Conservation (phyloP, 2,113 vertebrate genomes). For the Trogon surrucura region DNA sequence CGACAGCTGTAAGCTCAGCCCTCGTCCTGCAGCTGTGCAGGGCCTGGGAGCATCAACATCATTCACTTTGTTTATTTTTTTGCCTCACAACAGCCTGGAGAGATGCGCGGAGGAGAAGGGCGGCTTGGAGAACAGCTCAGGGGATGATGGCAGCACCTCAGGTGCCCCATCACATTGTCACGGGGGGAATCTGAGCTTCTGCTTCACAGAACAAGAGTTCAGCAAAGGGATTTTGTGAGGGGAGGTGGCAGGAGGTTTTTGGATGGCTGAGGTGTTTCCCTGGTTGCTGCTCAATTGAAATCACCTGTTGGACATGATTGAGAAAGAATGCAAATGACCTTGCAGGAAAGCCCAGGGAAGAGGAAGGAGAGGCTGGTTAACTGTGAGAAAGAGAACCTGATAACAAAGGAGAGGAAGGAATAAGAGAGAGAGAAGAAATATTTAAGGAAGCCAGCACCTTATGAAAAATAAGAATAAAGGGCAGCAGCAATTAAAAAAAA, state of each 20-base stretch:
- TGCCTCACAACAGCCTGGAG: background rate
- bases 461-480: background rate
- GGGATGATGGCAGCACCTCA: accelerated
- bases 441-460: background rate
- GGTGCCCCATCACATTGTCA: accelerated
- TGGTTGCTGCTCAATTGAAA: slow-evolving; percentile 19
- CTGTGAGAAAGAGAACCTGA: background rate
- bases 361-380: background rate
- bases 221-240: background rate
- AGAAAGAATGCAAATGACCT: slow-evolving; percentile 10
- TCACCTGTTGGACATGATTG: slow-evolving; percentile 34
- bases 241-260: background rate
- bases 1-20: background rate
- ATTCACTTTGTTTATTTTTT: background rate
- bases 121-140: background rate
- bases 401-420: background rate
- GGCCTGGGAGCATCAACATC: background rate
- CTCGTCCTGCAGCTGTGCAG: background rate
- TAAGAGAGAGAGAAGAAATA: background rate
- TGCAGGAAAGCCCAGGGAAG: background rate
- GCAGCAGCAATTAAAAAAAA: background rate
- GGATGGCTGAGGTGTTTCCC: slow-evolving; percentile 5
- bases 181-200: background rate
- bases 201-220: background rate
- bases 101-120: background rate